phyloP scores from a whole-genome alignment of 2,797 vertebrate species.

The Takifugu rubripes region DNA sequence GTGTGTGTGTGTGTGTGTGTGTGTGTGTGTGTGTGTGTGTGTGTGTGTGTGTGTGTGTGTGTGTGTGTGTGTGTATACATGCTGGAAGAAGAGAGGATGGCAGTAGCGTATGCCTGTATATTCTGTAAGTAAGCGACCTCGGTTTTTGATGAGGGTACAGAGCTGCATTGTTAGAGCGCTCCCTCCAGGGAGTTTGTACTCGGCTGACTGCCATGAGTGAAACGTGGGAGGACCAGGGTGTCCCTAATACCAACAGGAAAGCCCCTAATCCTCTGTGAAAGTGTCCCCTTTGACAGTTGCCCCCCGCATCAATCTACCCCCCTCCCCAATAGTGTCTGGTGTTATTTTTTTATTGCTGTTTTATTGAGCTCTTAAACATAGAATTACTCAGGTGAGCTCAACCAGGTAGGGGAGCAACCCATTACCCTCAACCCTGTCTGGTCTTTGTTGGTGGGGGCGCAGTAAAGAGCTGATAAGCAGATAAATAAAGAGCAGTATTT shows the following conservation, averaged over 20 bases:
- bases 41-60: too few relatives aligned
- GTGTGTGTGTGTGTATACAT: too few relatives aligned
- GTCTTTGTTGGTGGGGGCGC: constrained; percentile 47
- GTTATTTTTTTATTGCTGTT: constrained; percentile 30
- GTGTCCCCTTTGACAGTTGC: constrained; percentile 50
- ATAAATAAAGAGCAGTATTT: constrained; percentile 58
- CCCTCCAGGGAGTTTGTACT: too few relatives aligned
- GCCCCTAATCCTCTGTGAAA: constrained; percentile 66
- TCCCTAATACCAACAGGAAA: constrained; percentile 66
- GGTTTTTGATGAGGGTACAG: too few relatives aligned
- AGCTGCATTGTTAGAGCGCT: too few relatives aligned
- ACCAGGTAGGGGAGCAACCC: constrained; percentile 30
- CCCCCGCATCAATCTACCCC: background rate
- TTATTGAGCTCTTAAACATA: constrained; percentile 2
- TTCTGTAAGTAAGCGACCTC: too few relatives aligned
- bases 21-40: too few relatives aligned
- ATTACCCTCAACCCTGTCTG: constrained; percentile 10
- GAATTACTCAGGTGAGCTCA: constrained; percentile 3
- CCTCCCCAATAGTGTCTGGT: constrained; percentile 45
- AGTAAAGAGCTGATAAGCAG: constrained; percentile 61
- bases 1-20: too few relatives aligned
- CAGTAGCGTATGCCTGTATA: too few relatives aligned
- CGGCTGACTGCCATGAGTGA: constrained; percentile 36
- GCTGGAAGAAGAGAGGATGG: too few relatives aligned
- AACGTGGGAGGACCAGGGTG: constrained; percentile 56